Evolutionary conservation across 1,140 invertebrate species (phyloP).

Genomic region (Zaprionus inermis): DNA sequence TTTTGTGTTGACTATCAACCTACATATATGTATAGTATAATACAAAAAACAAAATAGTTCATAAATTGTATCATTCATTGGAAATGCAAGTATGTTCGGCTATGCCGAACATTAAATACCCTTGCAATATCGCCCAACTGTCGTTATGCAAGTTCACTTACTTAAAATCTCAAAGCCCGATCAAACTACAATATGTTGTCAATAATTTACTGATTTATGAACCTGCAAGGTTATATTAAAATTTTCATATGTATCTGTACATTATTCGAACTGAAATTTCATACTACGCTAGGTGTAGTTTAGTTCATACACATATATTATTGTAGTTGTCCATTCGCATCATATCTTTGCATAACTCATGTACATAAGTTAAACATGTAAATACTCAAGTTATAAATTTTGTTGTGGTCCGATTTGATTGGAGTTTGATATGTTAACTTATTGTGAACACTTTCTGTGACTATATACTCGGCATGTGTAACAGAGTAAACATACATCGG

Average conservation of each 20-base stretch:
- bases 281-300: background rate
- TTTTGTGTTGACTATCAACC: constrained; percentile 57
- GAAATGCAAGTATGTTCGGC: constrained; percentile 8
- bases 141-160: background rate
- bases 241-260: background rate
- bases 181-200: background rate
- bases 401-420: background rate
- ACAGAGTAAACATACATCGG: no score
- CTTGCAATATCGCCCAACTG: constrained; percentile 5
- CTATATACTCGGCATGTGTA: no score
- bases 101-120: constrained; percentile 19
- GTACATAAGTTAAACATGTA: background rate
- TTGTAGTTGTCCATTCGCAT: background rate
- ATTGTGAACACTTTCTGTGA: no score
- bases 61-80: constrained; percentile 23
- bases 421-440: no score
- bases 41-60: constrained; percentile 38
- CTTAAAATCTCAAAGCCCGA: background rate
- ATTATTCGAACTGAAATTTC: background rate
- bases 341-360: background rate
- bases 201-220: background rate
- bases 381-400: background rate
- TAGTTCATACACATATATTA: background rate
- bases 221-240: constrained; percentile 21
- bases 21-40: background rate